Conservation (phyloP, 1,140 invertebrate genomes). For the Drosophila saltans region DNA sequence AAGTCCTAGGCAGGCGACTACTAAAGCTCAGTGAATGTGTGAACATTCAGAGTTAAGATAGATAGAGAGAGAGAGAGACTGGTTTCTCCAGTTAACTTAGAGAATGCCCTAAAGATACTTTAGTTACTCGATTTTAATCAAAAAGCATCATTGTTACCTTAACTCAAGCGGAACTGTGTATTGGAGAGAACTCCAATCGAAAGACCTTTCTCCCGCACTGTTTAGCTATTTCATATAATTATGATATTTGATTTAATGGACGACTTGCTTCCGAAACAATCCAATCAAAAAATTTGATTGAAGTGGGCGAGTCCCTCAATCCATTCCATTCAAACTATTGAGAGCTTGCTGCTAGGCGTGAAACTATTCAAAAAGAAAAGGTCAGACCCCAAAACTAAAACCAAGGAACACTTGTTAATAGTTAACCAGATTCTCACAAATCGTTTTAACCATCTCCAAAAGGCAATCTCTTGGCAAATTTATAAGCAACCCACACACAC, state of each 20-base stretch:
- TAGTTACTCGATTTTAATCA: slow-evolving; percentile 72
- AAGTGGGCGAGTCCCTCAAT: slow-evolving; percentile 49
- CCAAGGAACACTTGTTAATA: slow-evolving; percentile 59
- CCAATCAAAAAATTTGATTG: slow-evolving; percentile 82
- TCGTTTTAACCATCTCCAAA: slow-evolving; percentile 55
- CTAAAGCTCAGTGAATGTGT: slow-evolving; percentile 63
- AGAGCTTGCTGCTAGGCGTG: slow-evolving; percentile 53
- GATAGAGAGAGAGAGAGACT: slow-evolving; percentile 20
- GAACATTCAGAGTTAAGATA: slow-evolving; percentile 50
- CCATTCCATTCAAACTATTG: slow-evolving; percentile 24
- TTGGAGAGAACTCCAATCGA: slow-evolving; percentile 20
- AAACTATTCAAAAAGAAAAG: slow-evolving; percentile 62
- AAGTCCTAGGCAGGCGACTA: neutral
- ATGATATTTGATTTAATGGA: slow-evolving; percentile 81
- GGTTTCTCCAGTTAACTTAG: slow-evolving; percentile 15
- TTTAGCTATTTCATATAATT: slow-evolving; percentile 61
- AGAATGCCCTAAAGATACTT: slow-evolving; percentile 43
- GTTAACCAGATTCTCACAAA: slow-evolving; percentile 23
- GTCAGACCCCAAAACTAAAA: slow-evolving; percentile 45
- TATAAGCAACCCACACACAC: slow-evolving; percentile 49
- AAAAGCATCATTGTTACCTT: slow-evolving; percentile 30
- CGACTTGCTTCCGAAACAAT: slow-evolving; percentile 81
- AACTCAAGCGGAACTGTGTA: slow-evolving; percentile 22
- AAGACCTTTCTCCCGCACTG: slow-evolving; percentile 75
- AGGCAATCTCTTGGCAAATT: slow-evolving; percentile 57